A percentile compares a stretch with the other conserved stretches of the same genome.
These are phyloP conservation scores for Ichneumoninae sp. DNA, from an alignment of 2,888 invertebrate species.

Conservation along the genomic window DNA sequence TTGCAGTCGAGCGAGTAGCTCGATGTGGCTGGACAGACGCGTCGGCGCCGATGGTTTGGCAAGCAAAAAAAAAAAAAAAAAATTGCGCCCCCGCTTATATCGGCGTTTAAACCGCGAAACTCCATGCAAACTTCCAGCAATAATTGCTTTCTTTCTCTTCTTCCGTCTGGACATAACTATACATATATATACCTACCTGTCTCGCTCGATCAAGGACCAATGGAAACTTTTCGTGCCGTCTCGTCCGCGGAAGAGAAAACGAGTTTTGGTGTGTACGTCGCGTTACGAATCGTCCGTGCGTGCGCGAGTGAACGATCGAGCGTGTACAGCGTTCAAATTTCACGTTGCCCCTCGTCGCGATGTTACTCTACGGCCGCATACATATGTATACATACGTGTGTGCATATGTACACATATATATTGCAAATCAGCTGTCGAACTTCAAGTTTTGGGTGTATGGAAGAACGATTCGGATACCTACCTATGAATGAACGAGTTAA, in stretches of 20 bases:
- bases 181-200: slow-evolving; percentile 44
- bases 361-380: slow-evolving; percentile 13
- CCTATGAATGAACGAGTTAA: neutral
- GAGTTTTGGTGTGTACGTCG: slow-evolving; percentile 69
- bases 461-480: neutral
- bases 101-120: slow-evolving; percentile 72
- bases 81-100: slow-evolving; percentile 70
- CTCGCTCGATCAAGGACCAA: slow-evolving; percentile 75
- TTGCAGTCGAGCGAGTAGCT: neutral
- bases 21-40: neutral
- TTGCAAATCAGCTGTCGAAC: slow-evolving; percentile 50
- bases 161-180: slow-evolving; percentile 12
- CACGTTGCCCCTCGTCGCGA: slow-evolving; percentile 27
- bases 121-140: slow-evolving; percentile 46
- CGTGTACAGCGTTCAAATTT: slow-evolving; percentile 63
- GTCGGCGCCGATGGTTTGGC: neutral
- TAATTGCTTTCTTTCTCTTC: slow-evolving; percentile 40
- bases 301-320: slow-evolving; percentile 60
- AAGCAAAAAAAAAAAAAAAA: slow-evolving; percentile 42
- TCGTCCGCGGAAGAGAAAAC: slow-evolving; percentile 72
- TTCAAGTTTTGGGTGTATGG: slow-evolving; percentile 3
- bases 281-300: slow-evolving; percentile 65
- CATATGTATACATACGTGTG: neutral
- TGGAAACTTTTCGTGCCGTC: slow-evolving; percentile 73
- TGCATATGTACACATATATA: slow-evolving; percentile 1